Conservation (phyloP, 2,113 vertebrate species). For the Notechis scutatus region DNA sequence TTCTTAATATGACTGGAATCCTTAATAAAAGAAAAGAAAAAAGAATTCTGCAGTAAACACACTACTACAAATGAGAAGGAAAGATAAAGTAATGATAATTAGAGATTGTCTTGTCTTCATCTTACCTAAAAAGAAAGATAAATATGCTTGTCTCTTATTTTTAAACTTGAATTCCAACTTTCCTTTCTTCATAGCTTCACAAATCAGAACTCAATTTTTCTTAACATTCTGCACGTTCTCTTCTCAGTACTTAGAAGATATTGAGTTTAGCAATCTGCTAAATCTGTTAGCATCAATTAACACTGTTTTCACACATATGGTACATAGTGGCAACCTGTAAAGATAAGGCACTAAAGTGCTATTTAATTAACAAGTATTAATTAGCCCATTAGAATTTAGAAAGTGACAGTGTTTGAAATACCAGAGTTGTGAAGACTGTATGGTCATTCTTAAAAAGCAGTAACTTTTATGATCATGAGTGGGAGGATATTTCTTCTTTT, state of each 20-base stretch:
- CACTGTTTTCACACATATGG: slow-evolving; percentile 17
- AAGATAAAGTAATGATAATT: neutral
- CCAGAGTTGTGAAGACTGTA: neutral
- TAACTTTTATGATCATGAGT: neutral
- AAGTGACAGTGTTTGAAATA: neutral
- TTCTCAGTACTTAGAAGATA: neutral
- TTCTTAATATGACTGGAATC: neutral
- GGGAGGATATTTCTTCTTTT: neutral
- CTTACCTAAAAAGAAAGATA: slow-evolving; percentile 5
- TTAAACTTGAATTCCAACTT: neutral
- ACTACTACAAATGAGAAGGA: neutral
- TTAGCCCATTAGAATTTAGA: neutral
- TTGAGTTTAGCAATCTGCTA: slow-evolving; percentile 22
- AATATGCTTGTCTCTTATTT: neutral
- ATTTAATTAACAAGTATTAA: slow-evolving; percentile 30
- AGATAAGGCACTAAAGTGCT: slow-evolving; percentile 17
- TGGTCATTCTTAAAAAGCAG: neutral
- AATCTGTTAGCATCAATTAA: slow-evolving; percentile 11
- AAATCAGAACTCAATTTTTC: neutral
- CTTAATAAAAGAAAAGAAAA: neutral
- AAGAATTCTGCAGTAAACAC: neutral
- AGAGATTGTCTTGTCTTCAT: slow-evolving; percentile 12
- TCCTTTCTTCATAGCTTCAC: neutral
- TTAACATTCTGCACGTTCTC: neutral
- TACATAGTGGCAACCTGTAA: slow-evolving; percentile 13